These are phyloP conservation scores for Brachionus paranguensis DNA, from an alignment of 1,140 invertebrate genomes.

Conservation along the genomic window DNA sequence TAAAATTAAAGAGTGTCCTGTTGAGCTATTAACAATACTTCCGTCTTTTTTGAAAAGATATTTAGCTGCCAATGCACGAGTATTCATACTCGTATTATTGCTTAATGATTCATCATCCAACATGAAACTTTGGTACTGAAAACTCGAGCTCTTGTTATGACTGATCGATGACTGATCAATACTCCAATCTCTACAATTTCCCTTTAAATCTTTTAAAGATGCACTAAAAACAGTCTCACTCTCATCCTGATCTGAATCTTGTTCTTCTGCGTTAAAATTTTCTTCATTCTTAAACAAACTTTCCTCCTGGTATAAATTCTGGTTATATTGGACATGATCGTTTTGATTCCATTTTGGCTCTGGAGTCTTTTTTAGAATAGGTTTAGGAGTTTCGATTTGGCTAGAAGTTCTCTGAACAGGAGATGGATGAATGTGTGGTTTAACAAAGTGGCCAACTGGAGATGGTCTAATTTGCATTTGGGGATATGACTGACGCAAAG, in stretches of 20 bases:
- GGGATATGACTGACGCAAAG: not conserved
- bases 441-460: not conserved
- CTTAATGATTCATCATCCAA: slow-evolving; percentile 5
- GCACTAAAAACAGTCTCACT: not conserved
- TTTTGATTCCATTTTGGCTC: not conserved
- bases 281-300: slow-evolving; percentile 7
- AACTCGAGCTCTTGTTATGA: not conserved
- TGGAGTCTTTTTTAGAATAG: not conserved
- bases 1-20: not conserved
- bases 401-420: not conserved
- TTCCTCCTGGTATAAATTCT: not conserved
- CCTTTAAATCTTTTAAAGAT: slow-evolving; percentile 10
- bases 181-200: not conserved
- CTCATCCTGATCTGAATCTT: not conserved
- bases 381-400: not conserved
- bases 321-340: not conserved
- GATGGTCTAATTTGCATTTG: not conserved
- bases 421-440: not conserved
- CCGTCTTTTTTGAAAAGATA: not conserved
- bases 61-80: slow-evolving; percentile 2
- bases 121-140: not conserved
- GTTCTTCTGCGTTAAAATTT: not conserved
- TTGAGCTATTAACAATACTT: not conserved
- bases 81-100: slow-evolving; percentile 15
- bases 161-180: not conserved